These are phyloP conservation scores for Chaetodon trifasciatus DNA, from an alignment of 2,797 vertebrate species.

Conservation along the genomic window DNA sequence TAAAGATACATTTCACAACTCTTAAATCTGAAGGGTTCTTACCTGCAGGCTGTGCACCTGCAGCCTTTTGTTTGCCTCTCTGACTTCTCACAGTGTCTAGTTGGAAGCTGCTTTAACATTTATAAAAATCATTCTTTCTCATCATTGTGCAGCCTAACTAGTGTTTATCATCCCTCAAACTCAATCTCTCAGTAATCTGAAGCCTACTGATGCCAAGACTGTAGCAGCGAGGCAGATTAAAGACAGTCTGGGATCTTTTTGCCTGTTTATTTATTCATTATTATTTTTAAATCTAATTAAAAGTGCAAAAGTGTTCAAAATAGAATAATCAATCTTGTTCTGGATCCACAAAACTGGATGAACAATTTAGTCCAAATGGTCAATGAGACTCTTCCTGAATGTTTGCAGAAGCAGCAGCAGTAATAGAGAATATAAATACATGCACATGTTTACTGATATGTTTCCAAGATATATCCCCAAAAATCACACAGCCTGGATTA, in stretches of 20 bases:
- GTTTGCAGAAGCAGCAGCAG: slow-evolving; percentile 87
- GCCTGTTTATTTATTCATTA: not conserved
- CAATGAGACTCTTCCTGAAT: slow-evolving; percentile 91
- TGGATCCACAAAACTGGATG: slow-evolving; percentile 76
- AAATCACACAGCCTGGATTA: slow-evolving; percentile 86
- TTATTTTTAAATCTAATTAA: not conserved
- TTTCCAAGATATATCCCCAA: slow-evolving; percentile 83
- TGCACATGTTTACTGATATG: slow-evolving; percentile 64
- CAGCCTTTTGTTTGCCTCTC: not conserved
- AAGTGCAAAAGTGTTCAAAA: not conserved
- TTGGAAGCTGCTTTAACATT: not conserved
- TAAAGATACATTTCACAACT: not conserved
- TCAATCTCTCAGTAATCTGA: slow-evolving; percentile 9
- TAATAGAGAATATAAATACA: slow-evolving; percentile 61
- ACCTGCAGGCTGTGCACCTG: not conserved
- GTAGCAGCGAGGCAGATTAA: slow-evolving; percentile 1
- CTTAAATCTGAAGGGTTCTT: not conserved
- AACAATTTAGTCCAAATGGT: slow-evolving; percentile 93
- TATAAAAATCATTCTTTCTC: not conserved
- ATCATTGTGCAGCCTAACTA: not conserved
- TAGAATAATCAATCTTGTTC: not conserved
- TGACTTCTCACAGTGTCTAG: not conserved
- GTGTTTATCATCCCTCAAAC: slow-evolving; percentile 19
- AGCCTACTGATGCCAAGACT: not conserved
- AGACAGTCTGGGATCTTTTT: not conserved